Conservation (phyloP, 2,888 invertebrate genomes). For the Deroplatys truncata region DNA sequence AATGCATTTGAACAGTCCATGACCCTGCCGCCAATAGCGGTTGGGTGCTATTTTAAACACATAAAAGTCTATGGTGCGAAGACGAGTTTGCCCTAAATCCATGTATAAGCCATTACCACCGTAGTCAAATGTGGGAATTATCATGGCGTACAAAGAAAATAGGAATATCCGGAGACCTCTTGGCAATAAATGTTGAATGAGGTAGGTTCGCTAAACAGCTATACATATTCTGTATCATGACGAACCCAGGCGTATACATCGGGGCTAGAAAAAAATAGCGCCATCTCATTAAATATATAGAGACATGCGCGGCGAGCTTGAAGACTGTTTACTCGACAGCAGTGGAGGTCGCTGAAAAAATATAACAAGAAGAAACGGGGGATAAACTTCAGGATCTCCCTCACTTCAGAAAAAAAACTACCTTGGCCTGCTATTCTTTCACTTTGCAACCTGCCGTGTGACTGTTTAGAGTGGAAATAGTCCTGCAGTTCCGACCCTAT, state of each 20-base stretch:
- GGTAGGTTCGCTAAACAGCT: not conserved
- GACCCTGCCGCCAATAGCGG: no score
- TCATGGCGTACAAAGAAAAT: not conserved
- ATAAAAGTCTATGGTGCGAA: no score
- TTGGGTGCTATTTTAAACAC: no score
- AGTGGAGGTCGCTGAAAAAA: not conserved
- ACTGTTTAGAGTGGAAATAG: no score
- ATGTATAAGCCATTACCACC: no score
- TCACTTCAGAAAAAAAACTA: not conserved
- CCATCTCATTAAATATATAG: not conserved
- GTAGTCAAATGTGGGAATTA: no score
- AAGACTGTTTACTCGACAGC: not conserved
- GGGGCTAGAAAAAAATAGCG: not conserved
- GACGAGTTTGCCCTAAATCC: no score
- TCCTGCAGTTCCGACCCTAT: no score
- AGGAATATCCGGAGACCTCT: not conserved
- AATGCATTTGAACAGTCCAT: no score
- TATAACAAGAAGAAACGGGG: not conserved
- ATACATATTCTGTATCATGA: not conserved
- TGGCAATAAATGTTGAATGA: not conserved
- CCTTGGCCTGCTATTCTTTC: not conserved
- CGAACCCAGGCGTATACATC: not conserved
- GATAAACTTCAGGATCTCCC: not conserved
- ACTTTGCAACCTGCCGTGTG: not conserved
- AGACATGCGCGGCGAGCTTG: not conserved